Base-by-base conservation (phyloP, 1,140 invertebrate species). In the Melipona quadrifasciata region DNA sequence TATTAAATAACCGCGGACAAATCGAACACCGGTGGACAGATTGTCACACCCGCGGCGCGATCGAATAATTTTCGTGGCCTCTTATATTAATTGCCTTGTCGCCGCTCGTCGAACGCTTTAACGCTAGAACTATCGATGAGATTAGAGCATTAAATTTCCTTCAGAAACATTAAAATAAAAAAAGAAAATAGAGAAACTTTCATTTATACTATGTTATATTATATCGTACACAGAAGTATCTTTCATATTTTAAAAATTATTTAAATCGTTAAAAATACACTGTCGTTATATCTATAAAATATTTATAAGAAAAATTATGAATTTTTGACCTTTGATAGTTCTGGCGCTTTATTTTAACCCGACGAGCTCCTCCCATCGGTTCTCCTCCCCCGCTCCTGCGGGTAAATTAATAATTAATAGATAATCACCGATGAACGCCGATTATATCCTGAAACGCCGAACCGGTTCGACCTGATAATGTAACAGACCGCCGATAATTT, bases 1-100 rank as follows among this genome's bases (percentile, higher is more conserved):
- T 82, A 82, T 82, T 74, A 74, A 74, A 82, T 82, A 82, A 82
- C 24, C 80, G 12, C 58, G 21, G 17, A 65, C 70, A 74, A 82
- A 82, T 74, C 65, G 64, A 82, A 82, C 71, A 74, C 27, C 71
- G 47, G n/a, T 68, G 78, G 34, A 82, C 71, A 65, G 80, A 82
- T 74, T 71, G 80, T 82, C 31, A 31, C 31, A 82, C 47, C 64
- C 47, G 71, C 21, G 55, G 47, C 1, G 53, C 55, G 24, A 14
- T 72, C 67, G 67, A 80, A 80, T 80, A 58, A 80, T 80, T 58
- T 58, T 53, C 67, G 14, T 19, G 53, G 31, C 53, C 53, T 39
- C 78, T 80, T 80, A 58, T 2, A 39, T 72, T 31, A 31, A n/a
- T n/a, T n/a, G n/a, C n/a, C n/a, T n/a, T n/a, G n/a, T n/a, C n/a